These are phyloP conservation scores for Morpho achilles DNA, from an alignment of 2,888 invertebrate species.

Conservation along the genomic window DNA sequence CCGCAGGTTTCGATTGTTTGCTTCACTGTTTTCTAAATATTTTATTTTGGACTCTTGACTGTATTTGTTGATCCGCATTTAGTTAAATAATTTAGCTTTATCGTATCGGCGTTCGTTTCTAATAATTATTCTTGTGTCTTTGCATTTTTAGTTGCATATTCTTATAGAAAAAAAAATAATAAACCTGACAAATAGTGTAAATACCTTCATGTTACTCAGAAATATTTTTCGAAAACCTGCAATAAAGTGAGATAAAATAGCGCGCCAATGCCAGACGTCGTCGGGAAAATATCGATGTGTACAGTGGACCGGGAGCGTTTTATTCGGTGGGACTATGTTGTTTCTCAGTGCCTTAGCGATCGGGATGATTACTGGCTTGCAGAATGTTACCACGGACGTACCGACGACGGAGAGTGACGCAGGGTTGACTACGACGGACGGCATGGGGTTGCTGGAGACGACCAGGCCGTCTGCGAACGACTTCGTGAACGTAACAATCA, in stretches of 20 bases:
- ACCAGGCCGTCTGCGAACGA: slow-evolving; percentile 50
- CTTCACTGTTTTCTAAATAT: slow-evolving; percentile 54
- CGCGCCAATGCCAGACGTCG: slow-evolving; percentile 61
- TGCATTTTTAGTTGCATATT: slow-evolving; percentile 19
- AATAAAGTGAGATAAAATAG: slow-evolving; percentile 40
- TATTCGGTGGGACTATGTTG: slow-evolving; percentile 71
- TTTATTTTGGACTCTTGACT: slow-evolving; percentile 51
- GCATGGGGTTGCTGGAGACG: slow-evolving; percentile 67
- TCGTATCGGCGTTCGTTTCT: slow-evolving; percentile 17
- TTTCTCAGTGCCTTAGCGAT: slow-evolving; percentile 74
- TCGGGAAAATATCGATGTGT: slow-evolving; percentile 40
- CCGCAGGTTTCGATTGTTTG: slow-evolving; percentile 70
- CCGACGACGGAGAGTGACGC: slow-evolving; percentile 56
- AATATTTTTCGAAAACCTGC: slow-evolving; percentile 31
- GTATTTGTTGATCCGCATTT: slow-evolving; percentile 26
- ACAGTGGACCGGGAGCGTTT: slow-evolving; percentile 34
- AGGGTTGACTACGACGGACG: slow-evolving; percentile 52
- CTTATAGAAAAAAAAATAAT: slow-evolving; percentile 16
- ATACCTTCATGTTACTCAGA: slow-evolving; percentile 35
- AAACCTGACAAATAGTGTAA: slow-evolving; percentile 26
- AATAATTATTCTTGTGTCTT: slow-evolving; percentile 12
- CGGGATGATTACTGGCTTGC: slow-evolving; percentile 67
- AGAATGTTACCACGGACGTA: slow-evolving; percentile 66
- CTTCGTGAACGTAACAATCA: slow-evolving; percentile 64
- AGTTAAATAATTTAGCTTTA: slow-evolving; percentile 38